These are phyloP conservation scores for Zaprionus tsacasi DNA, from an alignment of 1,140 invertebrate species.

Conservation along the genomic window DNA sequence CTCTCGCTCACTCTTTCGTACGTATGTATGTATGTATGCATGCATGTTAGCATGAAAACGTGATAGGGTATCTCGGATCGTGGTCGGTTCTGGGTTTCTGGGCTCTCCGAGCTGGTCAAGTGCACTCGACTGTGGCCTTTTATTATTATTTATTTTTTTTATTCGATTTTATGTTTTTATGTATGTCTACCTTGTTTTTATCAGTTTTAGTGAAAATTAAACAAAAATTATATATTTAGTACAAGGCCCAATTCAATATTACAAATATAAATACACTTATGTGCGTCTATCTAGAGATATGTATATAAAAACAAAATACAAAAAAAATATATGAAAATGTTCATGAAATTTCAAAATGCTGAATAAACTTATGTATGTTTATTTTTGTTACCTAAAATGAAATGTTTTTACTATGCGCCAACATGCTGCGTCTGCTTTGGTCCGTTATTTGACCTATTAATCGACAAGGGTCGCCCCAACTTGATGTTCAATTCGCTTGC, in stretches of 20 bases:
- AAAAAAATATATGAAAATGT: not conserved
- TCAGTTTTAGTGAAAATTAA: slow-evolving; percentile 12
- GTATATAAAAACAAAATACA: not conserved
- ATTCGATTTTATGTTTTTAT: not conserved
- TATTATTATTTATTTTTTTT: not conserved
- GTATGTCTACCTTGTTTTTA: slow-evolving; percentile 2
- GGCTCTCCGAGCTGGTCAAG: not conserved
- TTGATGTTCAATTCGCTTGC: slow-evolving; percentile 8
- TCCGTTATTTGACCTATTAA: slow-evolving; percentile 10
- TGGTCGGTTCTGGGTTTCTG: slow-evolving; percentile 1
- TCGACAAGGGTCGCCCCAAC: slow-evolving; percentile 8
- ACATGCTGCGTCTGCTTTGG: slow-evolving; percentile 7
- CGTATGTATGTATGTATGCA: not conserved
- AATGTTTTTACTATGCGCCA: slow-evolving; percentile 11
- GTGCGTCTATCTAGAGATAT: not conserved
- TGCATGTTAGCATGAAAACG: not conserved
- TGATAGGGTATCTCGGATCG: slow-evolving; percentile 8
- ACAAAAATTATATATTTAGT: slow-evolving; percentile 12
- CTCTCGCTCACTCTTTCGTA: not conserved
- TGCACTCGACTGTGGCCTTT: slow-evolving; percentile 9
- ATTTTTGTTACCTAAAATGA: slow-evolving; percentile 11
- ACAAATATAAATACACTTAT: slow-evolving; percentile 11
- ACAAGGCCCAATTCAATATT: slow-evolving; percentile 1
- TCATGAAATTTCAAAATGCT: slow-evolving; percentile 8
- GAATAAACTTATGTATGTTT: slow-evolving; percentile 13